Percentiles rank a stretch among this genome's conserved stretches.
Evolutionary conservation across 1,140 invertebrate genomes (phyloP).

Genomic region (Sycophaga agraensis): DNA sequence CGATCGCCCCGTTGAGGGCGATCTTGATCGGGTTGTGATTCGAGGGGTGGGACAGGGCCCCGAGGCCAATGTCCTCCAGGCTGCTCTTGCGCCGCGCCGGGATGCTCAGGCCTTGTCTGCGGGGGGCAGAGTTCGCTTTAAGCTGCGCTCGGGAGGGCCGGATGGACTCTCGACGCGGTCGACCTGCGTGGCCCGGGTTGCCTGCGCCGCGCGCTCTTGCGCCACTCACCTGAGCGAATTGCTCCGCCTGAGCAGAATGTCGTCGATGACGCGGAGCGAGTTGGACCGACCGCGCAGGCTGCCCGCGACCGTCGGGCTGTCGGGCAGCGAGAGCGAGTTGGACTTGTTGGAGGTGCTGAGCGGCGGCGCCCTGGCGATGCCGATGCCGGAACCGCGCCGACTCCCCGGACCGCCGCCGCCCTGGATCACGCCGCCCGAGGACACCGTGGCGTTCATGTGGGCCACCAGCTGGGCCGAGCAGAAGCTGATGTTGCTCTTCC

Average conservation of each 20-base stretch:
- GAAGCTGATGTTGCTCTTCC: constrained; percentile 90
- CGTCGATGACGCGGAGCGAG: constrained; percentile 80
- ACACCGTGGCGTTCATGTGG: constrained; percentile 65
- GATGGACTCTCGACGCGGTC: no score
- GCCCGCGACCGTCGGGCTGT: constrained; percentile 78
- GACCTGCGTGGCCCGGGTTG: no score
- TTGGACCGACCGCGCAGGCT: constrained; percentile 79
- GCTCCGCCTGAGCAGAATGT: constrained; percentile 78
- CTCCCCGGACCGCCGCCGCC: constrained; percentile 64
- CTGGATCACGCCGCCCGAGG: constrained; percentile 58
- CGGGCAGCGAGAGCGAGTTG: constrained; percentile 83
- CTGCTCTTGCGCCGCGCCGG: constrained; percentile 73
- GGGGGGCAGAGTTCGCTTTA: no score
- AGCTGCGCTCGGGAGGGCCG: no score
- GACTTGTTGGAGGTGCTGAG: constrained; percentile 81
- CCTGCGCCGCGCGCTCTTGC: no score
- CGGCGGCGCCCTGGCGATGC: constrained; percentile 71
- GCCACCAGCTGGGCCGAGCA: constrained; percentile 70
- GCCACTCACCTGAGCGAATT: constrained; percentile 68
- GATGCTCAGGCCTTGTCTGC: constrained; percentile 68
- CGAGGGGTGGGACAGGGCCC: constrained; percentile 60
- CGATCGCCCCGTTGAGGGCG: constrained; percentile 81
- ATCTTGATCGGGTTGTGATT: constrained; percentile 75
- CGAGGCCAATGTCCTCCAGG: constrained; percentile 80
- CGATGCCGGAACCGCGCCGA: constrained; percentile 64